Conservation (phyloP, 2,113 vertebrate species). For the Talpa occidentalis region DNA sequence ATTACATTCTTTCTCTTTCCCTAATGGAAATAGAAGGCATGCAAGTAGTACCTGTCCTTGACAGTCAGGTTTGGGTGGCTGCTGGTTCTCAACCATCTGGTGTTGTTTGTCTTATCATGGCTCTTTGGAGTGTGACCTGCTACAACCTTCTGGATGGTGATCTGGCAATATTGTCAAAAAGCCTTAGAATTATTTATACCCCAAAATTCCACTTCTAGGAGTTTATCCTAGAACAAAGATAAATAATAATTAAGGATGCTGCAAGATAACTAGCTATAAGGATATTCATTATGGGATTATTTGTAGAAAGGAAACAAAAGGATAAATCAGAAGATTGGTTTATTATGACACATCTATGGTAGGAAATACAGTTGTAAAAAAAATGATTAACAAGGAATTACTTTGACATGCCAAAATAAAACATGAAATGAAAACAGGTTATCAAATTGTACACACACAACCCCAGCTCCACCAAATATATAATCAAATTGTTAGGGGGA, state of each 20-base stretch:
- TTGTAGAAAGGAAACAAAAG: background rate
- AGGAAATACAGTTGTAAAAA: background rate
- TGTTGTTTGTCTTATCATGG: background rate
- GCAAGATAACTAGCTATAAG: background rate
- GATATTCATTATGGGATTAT: background rate
- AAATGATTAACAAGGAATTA: background rate
- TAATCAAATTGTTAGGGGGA: no score
- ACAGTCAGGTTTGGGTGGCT: background rate
- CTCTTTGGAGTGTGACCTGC: background rate
- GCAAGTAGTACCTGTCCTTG: background rate
- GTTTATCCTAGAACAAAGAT: background rate
- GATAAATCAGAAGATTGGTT: background rate
- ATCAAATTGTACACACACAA: background rate
- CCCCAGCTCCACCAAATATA: background rate
- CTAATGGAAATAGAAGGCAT: background rate
- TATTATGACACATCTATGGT: background rate
- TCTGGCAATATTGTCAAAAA: background rate
- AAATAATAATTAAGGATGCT: background rate
- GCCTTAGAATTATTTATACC: background rate
- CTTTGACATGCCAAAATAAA: background rate
- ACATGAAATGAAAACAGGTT: conserved; percentile 2
- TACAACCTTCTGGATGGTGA: background rate
- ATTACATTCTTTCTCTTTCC: background rate
- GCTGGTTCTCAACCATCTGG: no score
- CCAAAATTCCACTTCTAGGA: background rate